Conservation (phyloP, 2,888 invertebrate species). For the Sminthurinus aureus region DNA sequence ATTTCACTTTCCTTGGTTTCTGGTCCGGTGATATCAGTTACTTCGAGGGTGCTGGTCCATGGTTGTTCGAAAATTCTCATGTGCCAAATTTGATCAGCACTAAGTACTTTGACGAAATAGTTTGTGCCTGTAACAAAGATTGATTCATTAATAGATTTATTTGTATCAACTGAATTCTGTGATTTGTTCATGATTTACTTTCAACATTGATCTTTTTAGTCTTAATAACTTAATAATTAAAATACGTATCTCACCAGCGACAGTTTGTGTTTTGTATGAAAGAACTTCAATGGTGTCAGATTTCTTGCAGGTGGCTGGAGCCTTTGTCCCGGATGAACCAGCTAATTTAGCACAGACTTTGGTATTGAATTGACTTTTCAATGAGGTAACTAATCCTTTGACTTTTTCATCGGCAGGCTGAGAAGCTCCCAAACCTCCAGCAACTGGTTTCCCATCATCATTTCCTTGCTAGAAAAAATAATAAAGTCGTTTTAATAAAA, state of each 20-base stretch:
- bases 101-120: slow-evolving; percentile 34
- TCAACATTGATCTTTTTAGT: too few relatives aligned
- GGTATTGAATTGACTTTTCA: not conserved
- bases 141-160: too few relatives aligned
- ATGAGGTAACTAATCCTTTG: not conserved
- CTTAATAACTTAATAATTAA: too few relatives aligned
- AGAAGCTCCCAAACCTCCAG: not conserved
- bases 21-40: slow-evolving; percentile 17
- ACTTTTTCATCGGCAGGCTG: not conserved
- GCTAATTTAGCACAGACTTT: slow-evolving; percentile 1
- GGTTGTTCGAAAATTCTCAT: slow-evolving; percentile 17
- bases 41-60: not conserved
- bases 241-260: too few relatives aligned
- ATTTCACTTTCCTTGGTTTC: slow-evolving; percentile 14
- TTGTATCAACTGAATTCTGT: too few relatives aligned
- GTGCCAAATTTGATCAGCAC: not conserved
- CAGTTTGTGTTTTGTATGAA: slow-evolving; percentile 37
- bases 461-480: too few relatives aligned
- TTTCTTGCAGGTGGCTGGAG: not conserved
- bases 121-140: too few relatives aligned
- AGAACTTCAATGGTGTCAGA: slow-evolving; percentile 1
- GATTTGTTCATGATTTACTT: too few relatives aligned
- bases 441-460: not conserved
- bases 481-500: too few relatives aligned
- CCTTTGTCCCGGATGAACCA: not conserved